phyloP scores from a whole-genome alignment of 2,888 invertebrate genomes.

The Sesia bembeciformis region DNA sequence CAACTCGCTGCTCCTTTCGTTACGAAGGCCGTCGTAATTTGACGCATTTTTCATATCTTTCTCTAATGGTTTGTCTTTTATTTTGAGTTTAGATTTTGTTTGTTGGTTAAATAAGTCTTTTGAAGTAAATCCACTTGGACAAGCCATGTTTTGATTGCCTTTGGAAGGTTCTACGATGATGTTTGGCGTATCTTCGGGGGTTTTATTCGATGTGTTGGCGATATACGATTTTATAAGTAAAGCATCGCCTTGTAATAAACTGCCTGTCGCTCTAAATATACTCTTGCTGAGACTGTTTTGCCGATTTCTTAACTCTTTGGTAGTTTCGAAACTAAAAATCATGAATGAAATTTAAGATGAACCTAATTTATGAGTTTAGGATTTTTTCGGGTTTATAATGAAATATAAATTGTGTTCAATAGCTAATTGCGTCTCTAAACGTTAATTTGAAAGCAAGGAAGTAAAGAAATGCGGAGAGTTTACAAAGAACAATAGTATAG shows the following conservation, averaged over 20 bases:
- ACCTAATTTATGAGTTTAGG: no score
- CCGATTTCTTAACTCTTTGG: slow-evolving; percentile 60
- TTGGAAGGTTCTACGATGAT: slow-evolving; percentile 37
- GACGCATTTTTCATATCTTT: slow-evolving; percentile 58
- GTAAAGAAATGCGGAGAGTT: no score
- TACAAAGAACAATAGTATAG: no score
- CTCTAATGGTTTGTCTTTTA: slow-evolving; percentile 44
- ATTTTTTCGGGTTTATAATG: no score
- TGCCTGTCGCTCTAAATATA: slow-evolving; percentile 58
- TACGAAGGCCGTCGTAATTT: slow-evolving; percentile 45
- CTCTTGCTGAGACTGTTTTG: slow-evolving; percentile 65
- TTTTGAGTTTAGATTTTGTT: slow-evolving; percentile 38
- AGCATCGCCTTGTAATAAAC: slow-evolving; percentile 58
- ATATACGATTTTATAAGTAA: slow-evolving; percentile 55
- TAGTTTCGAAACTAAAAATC: slow-evolving; percentile 51
- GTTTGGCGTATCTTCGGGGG: slow-evolving; percentile 46
- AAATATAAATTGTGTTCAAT: no score
- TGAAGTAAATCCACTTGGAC: slow-evolving; percentile 15
- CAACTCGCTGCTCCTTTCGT: slow-evolving; percentile 37
- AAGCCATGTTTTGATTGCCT: slow-evolving; percentile 18
- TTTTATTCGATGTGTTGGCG: slow-evolving; percentile 38
- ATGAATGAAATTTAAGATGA: not conserved
- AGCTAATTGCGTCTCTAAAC: no score
- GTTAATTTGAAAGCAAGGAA: no score
- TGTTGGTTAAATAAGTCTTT: slow-evolving; percentile 37